Evolutionary conservation across 2,113 vertebrate species (phyloP).

Genomic region (Sceloporus tristichus): DNA sequence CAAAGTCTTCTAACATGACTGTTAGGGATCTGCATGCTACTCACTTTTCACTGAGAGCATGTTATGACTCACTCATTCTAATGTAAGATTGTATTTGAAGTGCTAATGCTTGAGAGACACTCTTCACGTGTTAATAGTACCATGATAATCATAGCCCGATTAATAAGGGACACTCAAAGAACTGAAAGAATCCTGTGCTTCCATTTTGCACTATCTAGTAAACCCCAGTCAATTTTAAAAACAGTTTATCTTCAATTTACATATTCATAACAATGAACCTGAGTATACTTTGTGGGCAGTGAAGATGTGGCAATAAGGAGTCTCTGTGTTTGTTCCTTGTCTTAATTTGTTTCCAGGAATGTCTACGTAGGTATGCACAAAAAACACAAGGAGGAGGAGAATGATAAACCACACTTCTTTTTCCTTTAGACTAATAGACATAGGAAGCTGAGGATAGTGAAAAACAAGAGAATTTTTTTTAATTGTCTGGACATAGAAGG

Average conservation of each 20-base stretch:
- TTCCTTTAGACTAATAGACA: neutral
- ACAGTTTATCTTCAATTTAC: neutral
- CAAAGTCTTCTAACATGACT: neutral
- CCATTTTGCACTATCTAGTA: neutral
- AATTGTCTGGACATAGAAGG: neutral
- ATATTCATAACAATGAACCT: neutral
- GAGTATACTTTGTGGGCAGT: neutral
- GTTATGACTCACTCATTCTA: constrained; percentile 10
- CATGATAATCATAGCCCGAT: neutral
- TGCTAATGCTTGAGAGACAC: neutral
- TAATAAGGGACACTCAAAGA: neutral
- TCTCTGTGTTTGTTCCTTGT: neutral
- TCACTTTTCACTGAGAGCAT: neutral
- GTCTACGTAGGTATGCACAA: neutral
- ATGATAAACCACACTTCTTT: neutral
- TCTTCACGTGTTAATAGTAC: neutral
- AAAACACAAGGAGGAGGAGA: neutral
- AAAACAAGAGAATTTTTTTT: neutral
- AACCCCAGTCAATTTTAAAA: neutral
- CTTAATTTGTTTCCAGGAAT: neutral
- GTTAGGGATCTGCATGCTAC: neutral
- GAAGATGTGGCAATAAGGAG: neutral
- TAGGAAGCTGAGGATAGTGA: neutral
- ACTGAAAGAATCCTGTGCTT: neutral
- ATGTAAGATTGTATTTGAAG: neutral